Percentiles rank a stretch among this genome's conserved stretches.
These are phyloP conservation scores for Cybosia mesomella DNA, from an alignment of 2,888 invertebrate genomes.

Conservation along the genomic window DNA sequence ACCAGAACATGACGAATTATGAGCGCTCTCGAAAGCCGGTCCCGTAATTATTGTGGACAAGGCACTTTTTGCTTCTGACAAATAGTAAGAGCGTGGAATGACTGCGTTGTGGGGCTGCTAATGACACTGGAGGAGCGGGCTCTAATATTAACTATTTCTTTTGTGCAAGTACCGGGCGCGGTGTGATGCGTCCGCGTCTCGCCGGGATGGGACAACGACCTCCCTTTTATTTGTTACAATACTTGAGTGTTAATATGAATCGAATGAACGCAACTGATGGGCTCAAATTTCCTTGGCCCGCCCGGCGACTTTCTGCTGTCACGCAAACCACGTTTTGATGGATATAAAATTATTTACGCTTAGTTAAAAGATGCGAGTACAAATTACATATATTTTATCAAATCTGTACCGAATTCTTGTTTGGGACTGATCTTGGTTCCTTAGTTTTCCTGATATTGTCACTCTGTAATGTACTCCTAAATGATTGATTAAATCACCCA, in stretches of 20 bases:
- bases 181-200: slow-evolving; percentile 73
- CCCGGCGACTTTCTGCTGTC: slow-evolving; percentile 71
- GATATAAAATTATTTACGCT: slow-evolving; percentile 74
- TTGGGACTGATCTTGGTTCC: neutral
- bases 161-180: slow-evolving; percentile 78
- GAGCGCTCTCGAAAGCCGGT: slow-evolving; percentile 82
- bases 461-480: too few relatives aligned
- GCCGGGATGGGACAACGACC: slow-evolving; percentile 78
- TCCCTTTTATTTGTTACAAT: slow-evolving; percentile 82
- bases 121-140: slow-evolving; percentile 82
- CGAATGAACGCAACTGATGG: slow-evolving; percentile 79
- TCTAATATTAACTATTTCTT: slow-evolving; percentile 86
- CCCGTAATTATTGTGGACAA: slow-evolving; percentile 87
- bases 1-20: slow-evolving; percentile 87
- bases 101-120: slow-evolving; percentile 83
- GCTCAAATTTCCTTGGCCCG: slow-evolving; percentile 78
- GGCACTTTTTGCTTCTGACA: slow-evolving; percentile 86
- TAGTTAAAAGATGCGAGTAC: slow-evolving; percentile 49
- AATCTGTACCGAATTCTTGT: slow-evolving; percentile 22
- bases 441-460: neutral
- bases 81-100: slow-evolving; percentile 85
- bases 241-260: slow-evolving; percentile 83
- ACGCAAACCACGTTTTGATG: slow-evolving; percentile 77
- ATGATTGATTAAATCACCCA: neutral
- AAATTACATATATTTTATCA: slow-evolving; percentile 43